Conservation (phyloP, 2,888 invertebrate species). For the Didymodactylos carnosus region DNA sequence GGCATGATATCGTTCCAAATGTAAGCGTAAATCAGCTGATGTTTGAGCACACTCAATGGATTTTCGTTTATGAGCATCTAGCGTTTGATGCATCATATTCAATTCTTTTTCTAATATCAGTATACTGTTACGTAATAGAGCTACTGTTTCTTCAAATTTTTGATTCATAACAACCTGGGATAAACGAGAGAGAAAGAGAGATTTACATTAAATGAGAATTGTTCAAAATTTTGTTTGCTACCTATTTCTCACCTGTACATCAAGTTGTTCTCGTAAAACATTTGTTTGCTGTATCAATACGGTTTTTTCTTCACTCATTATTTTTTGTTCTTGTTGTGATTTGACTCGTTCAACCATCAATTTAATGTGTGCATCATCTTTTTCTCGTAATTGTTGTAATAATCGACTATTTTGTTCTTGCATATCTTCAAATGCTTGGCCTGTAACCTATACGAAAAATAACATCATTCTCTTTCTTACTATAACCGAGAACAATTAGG, state of each 20-base stretch:
- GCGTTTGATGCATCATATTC: slow-evolving; percentile 69
- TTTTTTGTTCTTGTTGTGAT: slow-evolving; percentile 77
- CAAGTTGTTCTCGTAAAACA: slow-evolving; percentile 66
- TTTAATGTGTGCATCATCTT: slow-evolving; percentile 84
- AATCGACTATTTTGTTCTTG: slow-evolving; percentile 37
- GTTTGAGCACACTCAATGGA: slow-evolving; percentile 91
- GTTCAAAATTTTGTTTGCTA: too few species aligned
- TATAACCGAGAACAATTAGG: too few species aligned
- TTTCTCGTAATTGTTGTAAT: slow-evolving; percentile 63
- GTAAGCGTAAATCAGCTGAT: slow-evolving; percentile 81
- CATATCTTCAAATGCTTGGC: slow-evolving; percentile 97
- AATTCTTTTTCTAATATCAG: slow-evolving; percentile 75
- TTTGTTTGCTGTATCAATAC: slow-evolving; percentile 65
- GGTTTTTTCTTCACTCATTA: slow-evolving; percentile 79
- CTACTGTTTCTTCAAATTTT: slow-evolving; percentile 82
- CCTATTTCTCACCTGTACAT: slow-evolving; percentile 70
- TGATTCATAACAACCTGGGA: slow-evolving; percentile 50
- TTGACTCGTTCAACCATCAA: slow-evolving; percentile 90
- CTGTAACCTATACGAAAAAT: too few species aligned
- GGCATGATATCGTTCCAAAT: slow-evolving; percentile 87
- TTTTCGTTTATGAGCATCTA: slow-evolving; percentile 93
- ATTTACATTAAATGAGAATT: background rate
- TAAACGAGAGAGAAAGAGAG: background rate
- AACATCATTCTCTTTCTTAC: too few species aligned
- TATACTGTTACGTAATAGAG: slow-evolving; percentile 69